A percentile compares a stretch with the other conserved stretches of the same genome.
Evolutionary conservation across 2,797 vertebrate genomes (phyloP).

Genomic region (Phoeniculus purpureus): DNA sequence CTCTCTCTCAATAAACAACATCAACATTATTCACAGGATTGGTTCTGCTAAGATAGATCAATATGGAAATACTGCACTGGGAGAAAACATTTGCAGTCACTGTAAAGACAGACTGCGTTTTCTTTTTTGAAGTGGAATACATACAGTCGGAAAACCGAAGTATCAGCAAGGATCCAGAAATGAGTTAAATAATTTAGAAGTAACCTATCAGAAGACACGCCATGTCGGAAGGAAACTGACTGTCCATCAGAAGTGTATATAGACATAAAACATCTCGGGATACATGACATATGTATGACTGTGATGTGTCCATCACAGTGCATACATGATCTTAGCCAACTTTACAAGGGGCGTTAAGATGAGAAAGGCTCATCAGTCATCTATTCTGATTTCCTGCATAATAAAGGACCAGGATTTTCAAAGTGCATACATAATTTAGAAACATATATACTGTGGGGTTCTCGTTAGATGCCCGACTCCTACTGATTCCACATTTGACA

Average conservation of each 20-base stretch:
- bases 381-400: conserved; percentile 59
- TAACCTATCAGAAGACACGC: background rate
- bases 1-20: background rate
- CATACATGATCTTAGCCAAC: conserved; percentile 22
- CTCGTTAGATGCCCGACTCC: conserved; percentile 53
- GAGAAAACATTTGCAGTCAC: background rate
- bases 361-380: conserved; percentile 61
- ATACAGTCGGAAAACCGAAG: background rate
- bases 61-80: background rate
- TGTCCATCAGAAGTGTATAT: conserved; percentile 27
- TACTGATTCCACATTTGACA: conserved; percentile 64
- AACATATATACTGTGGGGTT: conserved; percentile 62
- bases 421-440: conserved; percentile 65
- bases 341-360: conserved; percentile 49
- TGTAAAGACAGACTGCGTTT: background rate
- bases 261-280: conserved; percentile 26
- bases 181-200: conserved; percentile 47
- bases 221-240: background rate
- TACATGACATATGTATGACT: conserved; percentile 34
- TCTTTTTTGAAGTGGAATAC: background rate
- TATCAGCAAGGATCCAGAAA: conserved; percentile 6
- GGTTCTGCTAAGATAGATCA: background rate
- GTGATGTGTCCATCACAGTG: conserved; percentile 52
- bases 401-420: conserved; percentile 65
- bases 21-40: background rate